A percentile compares a stretch with the other conserved stretches of the same genome.
These are phyloP conservation scores for Tipula unca DNA, from an alignment of 2,888 invertebrate genomes.

Conservation along the genomic window DNA sequence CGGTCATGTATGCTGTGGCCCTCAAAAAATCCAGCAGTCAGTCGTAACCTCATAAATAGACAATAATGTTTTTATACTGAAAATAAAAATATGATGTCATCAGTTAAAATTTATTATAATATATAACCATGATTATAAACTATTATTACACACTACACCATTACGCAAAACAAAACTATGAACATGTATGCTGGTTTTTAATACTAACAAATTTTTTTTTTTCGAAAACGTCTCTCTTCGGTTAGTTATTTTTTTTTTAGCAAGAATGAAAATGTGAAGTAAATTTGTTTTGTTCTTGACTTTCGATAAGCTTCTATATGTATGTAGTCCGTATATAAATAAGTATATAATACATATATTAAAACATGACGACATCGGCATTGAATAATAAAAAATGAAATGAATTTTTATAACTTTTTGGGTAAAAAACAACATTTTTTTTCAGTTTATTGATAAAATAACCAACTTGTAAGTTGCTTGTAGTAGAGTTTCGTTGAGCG, in stretches of 20 bases:
- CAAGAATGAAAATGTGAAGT: background rate
- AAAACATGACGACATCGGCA: slow-evolving; percentile 16
- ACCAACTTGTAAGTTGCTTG: slow-evolving; percentile 4
- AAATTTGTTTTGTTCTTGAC: slow-evolving; percentile 4
- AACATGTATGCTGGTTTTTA: background rate
- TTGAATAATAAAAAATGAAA: slow-evolving; percentile 16
- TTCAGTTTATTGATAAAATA: slow-evolving; percentile 16
- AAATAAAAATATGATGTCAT: slow-evolving; percentile 8
- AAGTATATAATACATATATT: background rate
- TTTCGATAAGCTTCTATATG: slow-evolving; percentile 15
- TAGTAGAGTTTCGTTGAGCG: background rate
- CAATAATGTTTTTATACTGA: background rate
- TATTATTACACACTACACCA: background rate
- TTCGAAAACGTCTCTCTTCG: background rate
- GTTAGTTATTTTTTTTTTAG: background rate
- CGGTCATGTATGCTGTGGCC: background rate
- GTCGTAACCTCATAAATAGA: background rate
- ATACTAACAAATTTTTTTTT: background rate
- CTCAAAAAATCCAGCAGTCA: background rate
- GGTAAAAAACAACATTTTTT: background rate
- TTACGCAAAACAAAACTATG: background rate
- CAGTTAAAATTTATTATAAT: background rate
- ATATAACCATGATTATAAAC: background rate
- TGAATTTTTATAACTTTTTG: slow-evolving; percentile 18
- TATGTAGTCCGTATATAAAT: background rate